These are phyloP conservation scores for Xenentodon cancila DNA, from an alignment of 2,797 vertebrate genomes.

Conservation along the genomic window DNA sequence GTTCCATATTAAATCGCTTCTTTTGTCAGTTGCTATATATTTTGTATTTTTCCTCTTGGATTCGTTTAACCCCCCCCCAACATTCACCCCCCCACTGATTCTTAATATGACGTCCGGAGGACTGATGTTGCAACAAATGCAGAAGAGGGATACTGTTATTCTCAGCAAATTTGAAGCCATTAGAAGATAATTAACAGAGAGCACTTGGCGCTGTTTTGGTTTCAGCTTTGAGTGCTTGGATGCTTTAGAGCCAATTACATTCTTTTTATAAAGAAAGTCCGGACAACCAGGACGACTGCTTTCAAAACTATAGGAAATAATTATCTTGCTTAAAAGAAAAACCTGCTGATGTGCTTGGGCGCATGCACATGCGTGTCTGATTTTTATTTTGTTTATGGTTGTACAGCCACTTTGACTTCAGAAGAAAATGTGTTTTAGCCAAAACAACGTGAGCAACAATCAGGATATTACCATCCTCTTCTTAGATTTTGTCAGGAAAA, in stretches of 20 bases:
- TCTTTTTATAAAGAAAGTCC: conserved; percentile 61
- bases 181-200: conserved; percentile 72
- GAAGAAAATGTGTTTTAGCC: conserved; percentile 18
- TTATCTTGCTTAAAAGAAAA: conserved; percentile 22
- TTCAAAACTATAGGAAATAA: conserved; percentile 23
- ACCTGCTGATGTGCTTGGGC: conserved; percentile 10
- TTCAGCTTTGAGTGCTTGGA: conserved; percentile 60
- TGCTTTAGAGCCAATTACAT: conserved; percentile 66
- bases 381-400: conserved; percentile 2
- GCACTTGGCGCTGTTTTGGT: conserved; percentile 60
- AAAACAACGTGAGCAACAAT: conserved; percentile 22
- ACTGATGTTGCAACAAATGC: conserved; percentile 51
- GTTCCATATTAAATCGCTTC: conserved; percentile 28
- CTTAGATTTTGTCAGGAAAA: too few species aligned
- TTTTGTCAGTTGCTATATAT: conserved; percentile 25
- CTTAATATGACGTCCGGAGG: conserved; percentile 58
- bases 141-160: conserved; percentile 60
- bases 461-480: conserved; percentile 5
- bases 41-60: conserved; percentile 12
- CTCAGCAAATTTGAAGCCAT: conserved; percentile 72
- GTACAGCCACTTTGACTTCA: conserved; percentile 16
- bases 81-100: conserved; percentile 49
- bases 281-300: conserved; percentile 15
- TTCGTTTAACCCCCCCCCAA: conserved; percentile 29
- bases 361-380: neutral